Percentiles rank a stretch among this genome's conserved stretches.
Evolutionary conservation across 2,888 invertebrate species (phyloP).

Genomic region (Thumatha senex): DNA sequence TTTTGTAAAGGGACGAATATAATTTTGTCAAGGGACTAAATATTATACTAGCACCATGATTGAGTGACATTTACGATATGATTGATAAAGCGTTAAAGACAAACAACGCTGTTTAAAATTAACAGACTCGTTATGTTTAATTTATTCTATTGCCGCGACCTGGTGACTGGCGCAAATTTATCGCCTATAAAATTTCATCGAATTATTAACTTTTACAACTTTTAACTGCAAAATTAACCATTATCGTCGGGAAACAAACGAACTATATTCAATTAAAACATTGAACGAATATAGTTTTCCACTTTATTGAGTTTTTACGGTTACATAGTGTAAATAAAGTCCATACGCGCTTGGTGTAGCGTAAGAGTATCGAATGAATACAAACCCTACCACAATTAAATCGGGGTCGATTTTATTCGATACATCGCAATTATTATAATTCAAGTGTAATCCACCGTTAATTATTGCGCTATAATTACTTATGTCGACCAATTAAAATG

Average conservation of each 20-base stretch:
- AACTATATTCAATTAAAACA: constrained; percentile 68
- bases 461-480: constrained; percentile 37
- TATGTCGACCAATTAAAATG: constrained; percentile 32
- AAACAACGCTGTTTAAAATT: constrained; percentile 17
- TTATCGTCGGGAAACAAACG: constrained; percentile 25
- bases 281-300: constrained; percentile 73
- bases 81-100: constrained; percentile 21
- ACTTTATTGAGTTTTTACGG: constrained; percentile 74
- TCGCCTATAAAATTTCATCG: constrained; percentile 14
- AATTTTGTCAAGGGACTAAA: background rate
- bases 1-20: too few species aligned
- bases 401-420: constrained; percentile 25
- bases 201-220: constrained; percentile 18
- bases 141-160: constrained; percentile 24
- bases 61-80: constrained; percentile 15
- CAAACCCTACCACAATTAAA: constrained; percentile 42
- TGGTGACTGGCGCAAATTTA: constrained; percentile 18
- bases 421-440: constrained; percentile 44
- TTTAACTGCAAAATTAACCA: constrained; percentile 19
- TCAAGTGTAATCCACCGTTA: constrained; percentile 40
- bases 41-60: constrained; percentile 1
- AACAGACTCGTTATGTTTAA: constrained; percentile 24
- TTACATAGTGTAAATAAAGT: constrained; percentile 64
- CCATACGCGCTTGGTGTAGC: constrained; percentile 54
- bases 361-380: constrained; percentile 40